Conservation (phyloP, 2,113 vertebrate species). For the Indicator indicator region DNA sequence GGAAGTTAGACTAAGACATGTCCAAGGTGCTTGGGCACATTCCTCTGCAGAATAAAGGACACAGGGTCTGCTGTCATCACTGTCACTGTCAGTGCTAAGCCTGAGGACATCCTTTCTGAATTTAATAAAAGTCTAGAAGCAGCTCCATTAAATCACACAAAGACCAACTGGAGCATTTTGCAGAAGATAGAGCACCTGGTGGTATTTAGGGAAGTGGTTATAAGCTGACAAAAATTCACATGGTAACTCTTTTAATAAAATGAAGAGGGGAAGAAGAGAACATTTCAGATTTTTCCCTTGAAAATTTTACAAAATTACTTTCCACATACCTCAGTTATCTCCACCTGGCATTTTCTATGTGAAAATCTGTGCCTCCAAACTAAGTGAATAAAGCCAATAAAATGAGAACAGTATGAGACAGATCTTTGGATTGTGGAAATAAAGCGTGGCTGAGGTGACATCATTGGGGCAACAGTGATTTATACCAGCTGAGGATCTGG, state of each 20-base stretch:
- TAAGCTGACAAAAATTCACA: neutral
- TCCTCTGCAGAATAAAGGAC: accelerated
- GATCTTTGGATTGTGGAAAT: neutral
- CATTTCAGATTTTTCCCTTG: neutral
- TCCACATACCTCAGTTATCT: neutral
- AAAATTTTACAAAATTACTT: neutral
- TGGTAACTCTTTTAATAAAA: neutral
- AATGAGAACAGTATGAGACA: neutral
- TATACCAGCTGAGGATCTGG: conserved; percentile 27
- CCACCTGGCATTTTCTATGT: neutral
- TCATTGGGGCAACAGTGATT: conserved; percentile 17
- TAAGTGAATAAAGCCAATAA: neutral
- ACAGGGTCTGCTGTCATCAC: neutral
- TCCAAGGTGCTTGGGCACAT: neutral
- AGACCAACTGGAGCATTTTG: neutral
- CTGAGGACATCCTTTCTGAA: accelerated
- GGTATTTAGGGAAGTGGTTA: neutral
- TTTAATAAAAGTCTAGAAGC: neutral
- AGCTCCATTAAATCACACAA: neutral
- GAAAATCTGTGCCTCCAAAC: neutral
- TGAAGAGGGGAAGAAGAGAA: neutral
- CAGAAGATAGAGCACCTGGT: neutral
- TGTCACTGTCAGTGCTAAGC: neutral
- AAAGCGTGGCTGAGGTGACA: conserved; percentile 13
- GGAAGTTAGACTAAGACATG: neutral